Evolutionary conservation across 2,113 vertebrate genomes (phyloP), one percentile per base, ranked within the genome.

Genomic region (Leucoraja erinaceus): DNA sequence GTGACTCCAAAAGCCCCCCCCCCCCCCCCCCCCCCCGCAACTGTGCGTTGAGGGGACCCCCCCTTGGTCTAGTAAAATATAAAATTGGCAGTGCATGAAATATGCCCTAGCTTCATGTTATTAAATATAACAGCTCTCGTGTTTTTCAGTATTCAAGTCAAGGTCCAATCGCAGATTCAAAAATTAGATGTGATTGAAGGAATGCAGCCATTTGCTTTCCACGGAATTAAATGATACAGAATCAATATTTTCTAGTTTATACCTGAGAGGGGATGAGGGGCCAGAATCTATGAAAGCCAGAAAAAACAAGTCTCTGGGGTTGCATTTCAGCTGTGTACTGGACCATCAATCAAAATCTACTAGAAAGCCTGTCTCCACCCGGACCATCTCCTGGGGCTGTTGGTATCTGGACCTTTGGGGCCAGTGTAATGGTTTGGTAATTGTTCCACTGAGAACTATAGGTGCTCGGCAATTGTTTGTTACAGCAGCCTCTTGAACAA

Each of bases 331-430:
- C 90, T 91, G 68, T 28, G 66, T 33, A 47, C 31, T 18, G 59
- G 56, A 14, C n/a, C 83, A 86, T 91, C 90, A 91, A 90, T 90
- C 7, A 90, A 91, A 72, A 72, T 47, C 31, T 72, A 54, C 31
- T 20, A 54, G 20, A 4, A 38, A 91, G 10, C 18, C 90, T 47
- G 38, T 31, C 66, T 25, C 59, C 18, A 63, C 28, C 14, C 0
- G 2, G 59, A 28, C 54, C 25, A 47, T 72, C 90, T 54, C 68
- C 66, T 72, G 38, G 31, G 63, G 68, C 38, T 28, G 68, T 25
- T 91, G 90, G 90, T 47, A 47, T 54, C 68, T 20, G 54, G 90
- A 72, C 90, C 3, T 91, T 72, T 72, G 68, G 90, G 63, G 22
- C 66, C 22, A 72, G 90, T 22, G 90, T 90, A 72, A 72, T 72